Conservation (phyloP, 2,113 vertebrate genomes). For the Sorex fumeus region DNA sequence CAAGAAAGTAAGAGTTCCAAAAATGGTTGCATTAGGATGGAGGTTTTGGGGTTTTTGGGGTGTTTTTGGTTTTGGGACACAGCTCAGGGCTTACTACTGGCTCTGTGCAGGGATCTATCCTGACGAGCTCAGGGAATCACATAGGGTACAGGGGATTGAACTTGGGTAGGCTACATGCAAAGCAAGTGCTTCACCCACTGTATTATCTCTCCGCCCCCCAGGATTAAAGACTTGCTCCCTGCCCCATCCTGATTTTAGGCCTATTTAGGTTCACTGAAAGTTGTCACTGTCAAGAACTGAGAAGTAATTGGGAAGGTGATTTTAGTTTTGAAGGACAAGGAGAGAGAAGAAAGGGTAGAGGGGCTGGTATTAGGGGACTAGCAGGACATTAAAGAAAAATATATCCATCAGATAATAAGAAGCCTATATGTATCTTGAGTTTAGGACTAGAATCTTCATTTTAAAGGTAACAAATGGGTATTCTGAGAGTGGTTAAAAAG, state of each 20-base stretch:
- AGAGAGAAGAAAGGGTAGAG: neutral
- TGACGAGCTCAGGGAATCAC: too few species aligned
- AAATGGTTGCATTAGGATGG: neutral
- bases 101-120: too few species aligned
- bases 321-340: conserved; percentile 4
- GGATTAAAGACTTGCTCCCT: too few species aligned
- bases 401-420: neutral
- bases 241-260: neutral
- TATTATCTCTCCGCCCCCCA: too few species aligned
- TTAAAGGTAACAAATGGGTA: neutral
- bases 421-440: neutral
- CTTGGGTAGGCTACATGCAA: too few species aligned
- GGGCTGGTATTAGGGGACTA: conserved; percentile 33
- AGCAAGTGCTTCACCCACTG: too few species aligned
- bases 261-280: conserved; percentile 31
- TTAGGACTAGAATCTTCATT: conserved; percentile 26
- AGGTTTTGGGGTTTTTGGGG: too few species aligned
- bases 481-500: neutral
- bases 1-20: neutral
- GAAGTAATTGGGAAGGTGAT: neutral
- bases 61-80: too few species aligned
- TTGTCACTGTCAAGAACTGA: neutral
- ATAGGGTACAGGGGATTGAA: too few species aligned
- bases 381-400: conserved; percentile 19
- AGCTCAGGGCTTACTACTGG: too few species aligned